Evolutionary conservation across 2,113 vertebrate genomes (phyloP).

Genomic region (Crotalus viridis): DNA sequence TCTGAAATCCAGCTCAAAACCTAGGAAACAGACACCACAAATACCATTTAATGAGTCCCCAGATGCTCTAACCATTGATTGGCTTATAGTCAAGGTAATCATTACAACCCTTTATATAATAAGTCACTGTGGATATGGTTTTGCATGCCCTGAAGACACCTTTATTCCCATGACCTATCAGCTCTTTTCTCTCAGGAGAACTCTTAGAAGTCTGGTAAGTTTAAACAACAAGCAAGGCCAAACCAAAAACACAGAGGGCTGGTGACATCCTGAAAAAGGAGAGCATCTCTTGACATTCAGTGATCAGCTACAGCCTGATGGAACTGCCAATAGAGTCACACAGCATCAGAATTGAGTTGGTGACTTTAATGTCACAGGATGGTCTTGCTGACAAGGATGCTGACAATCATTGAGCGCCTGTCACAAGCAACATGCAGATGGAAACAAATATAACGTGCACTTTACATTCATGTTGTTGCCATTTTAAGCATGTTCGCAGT

Average conservation of each 20-base stretch:
- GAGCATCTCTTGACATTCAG: constrained; percentile 69
- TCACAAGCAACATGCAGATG: constrained; percentile 59
- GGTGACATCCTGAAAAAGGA: constrained; percentile 49
- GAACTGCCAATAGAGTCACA: constrained; percentile 75
- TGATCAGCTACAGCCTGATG: constrained; percentile 66
- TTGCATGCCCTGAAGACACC: constrained; percentile 63
- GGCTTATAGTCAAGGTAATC: constrained; percentile 72
- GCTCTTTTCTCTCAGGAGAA: constrained; percentile 61
- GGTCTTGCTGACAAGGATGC: constrained; percentile 69
- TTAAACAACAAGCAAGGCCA: constrained; percentile 59
- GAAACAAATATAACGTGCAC: constrained; percentile 56
- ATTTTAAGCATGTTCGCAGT: constrained; percentile 49
- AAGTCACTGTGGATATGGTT: constrained; percentile 63
- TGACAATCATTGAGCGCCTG: constrained; percentile 72
- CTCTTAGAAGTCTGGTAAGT: constrained; percentile 59
- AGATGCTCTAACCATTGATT: constrained; percentile 71
- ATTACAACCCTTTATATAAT: constrained; percentile 68
- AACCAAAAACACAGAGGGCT: constrained; percentile 48
- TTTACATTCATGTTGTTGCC: constrained; percentile 60
- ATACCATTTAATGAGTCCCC: constrained; percentile 81
- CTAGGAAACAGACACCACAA: constrained; percentile 68
- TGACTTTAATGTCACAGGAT: constrained; percentile 75
- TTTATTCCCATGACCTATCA: constrained; percentile 55
- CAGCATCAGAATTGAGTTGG: constrained; percentile 56
- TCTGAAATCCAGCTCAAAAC: constrained; percentile 72